Evolutionary conservation across 1,140 invertebrate genomes (phyloP).

Genomic region (Spodoptera litura): DNA sequence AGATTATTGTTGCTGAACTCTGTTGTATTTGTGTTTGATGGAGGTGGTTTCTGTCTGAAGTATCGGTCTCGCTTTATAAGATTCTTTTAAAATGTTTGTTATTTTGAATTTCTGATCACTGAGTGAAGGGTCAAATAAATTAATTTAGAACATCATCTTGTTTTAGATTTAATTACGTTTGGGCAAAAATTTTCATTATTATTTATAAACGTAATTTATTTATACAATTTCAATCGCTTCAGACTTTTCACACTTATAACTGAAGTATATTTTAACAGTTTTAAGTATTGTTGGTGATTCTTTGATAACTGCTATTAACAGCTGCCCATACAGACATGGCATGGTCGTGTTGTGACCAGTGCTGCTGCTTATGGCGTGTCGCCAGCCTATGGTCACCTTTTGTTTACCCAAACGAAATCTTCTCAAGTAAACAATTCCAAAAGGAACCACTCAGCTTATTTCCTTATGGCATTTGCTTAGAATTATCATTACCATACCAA

Average conservation of each 20-base stretch:
- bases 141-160: too few species aligned
- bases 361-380: background rate
- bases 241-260: too few species aligned
- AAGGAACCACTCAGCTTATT: conserved; percentile 67
- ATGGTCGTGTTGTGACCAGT: background rate
- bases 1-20: background rate
- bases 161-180: too few species aligned
- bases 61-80: background rate
- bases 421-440: conserved; percentile 66
- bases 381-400: conserved; percentile 38
- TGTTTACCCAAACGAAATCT: conserved; percentile 47
- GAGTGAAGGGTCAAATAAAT: background rate
- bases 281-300: background rate
- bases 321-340: too few species aligned
- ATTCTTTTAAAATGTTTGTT: too few species aligned
- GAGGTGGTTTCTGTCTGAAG: too few species aligned
- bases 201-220: too few species aligned
- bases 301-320: too few species aligned
- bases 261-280: too few species aligned
- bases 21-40: background rate
- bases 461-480: conserved; percentile 79
- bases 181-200: too few species aligned
- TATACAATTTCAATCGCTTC: too few species aligned
- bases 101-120: too few species aligned
- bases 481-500: conserved; percentile 72